Base-by-base conservation (phyloP, 2,797 vertebrate genomes). In the Urophycis tenuis region DNA sequence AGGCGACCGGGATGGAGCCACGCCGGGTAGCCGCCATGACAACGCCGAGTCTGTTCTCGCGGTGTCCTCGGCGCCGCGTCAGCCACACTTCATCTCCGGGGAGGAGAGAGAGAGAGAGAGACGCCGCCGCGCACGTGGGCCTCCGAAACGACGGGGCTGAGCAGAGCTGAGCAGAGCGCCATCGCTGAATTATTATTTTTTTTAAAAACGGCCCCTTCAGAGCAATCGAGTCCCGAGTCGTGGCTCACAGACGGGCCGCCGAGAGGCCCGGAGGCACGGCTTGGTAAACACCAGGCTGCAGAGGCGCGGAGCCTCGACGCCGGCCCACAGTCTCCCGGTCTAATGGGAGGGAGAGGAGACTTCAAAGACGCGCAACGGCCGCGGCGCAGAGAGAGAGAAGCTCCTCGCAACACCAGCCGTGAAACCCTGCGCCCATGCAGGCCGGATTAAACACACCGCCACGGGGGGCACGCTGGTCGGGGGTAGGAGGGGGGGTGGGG, bases 361-460 rank as follows among this genome's bases (percentile, higher is more conserved):
- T 3, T 19, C 45, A 15, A 49, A 15, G 32, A 31, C 32, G 30
- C 7, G 19, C 49, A 83, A 82, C 85, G 82, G 85, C 87, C 84
- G 84, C 80, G 78, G 84, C 76, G 79, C 85, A 82, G 81, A 86
- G 81, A 81, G 86, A 88, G 80, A 73, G 75, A 71, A 67, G 75
- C 80, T 81, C 83, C 79, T 88, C 87, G 36, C 12, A 39, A 10
- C 89, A 88, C 87, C 82, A 81, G 82, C 85, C 84, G 83, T 82
- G 85, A 85, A 81, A 88, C 81, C 81, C 81, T 85, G 82, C 34
- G 83, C 88, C 84, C 82, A 90, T 88, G 85, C 83, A 85, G 83
- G 85, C 82, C 85, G 88, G 83, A 82, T 88, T 89, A 88, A 89
- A 89, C 84, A 86, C 84, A 91, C 76, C 36, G 86, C 89, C 85